A percentile compares a stretch with the other conserved stretches of the same genome.
phyloP scores from a whole-genome alignment of 2,797 vertebrate genomes.

The Neoniphon sammara region DNA sequence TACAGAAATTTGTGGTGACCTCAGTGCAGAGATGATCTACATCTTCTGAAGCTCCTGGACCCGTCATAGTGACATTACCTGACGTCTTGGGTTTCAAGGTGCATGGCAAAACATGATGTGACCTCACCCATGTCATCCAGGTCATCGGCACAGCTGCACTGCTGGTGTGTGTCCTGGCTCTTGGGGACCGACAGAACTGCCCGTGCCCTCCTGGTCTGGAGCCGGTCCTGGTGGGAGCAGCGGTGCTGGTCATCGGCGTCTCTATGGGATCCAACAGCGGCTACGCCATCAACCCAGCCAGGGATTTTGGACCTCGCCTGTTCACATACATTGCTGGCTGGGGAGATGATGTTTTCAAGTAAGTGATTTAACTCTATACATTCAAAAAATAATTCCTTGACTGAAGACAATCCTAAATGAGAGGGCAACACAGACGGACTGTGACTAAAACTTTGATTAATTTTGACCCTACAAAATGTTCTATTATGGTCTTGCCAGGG shows the following conservation, averaged over 20 bases:
- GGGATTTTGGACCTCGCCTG: conserved; percentile 83
- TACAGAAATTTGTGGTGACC: no score
- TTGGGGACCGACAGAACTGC: conserved; percentile 77
- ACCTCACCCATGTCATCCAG: conserved; percentile 53
- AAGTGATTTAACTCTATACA: conserved; percentile 21
- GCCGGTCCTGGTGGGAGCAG: conserved; percentile 78
- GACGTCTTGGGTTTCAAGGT: neutral
- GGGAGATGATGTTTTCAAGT: conserved; percentile 84
- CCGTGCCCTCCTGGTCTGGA: conserved; percentile 72
- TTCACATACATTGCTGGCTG: conserved; percentile 81
- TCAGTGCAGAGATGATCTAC: no score
- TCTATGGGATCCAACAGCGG: conserved; percentile 86
- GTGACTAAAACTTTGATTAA: neutral
- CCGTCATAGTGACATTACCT: no score
- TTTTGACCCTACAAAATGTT: neutral
- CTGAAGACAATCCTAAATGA: no score
- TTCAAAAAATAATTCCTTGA: no score
- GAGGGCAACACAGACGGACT: neutral
- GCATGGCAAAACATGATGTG: neutral
- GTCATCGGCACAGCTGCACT: conserved; percentile 82
- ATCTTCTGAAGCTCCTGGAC: no score
- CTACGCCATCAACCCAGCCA: conserved; percentile 85
- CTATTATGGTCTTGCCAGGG: conserved; percentile 72
- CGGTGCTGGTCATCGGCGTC: conserved; percentile 80
- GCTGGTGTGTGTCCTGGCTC: conserved; percentile 81